Conservation (phyloP, 2,888 invertebrate genomes). For the Lamellibrachia satsuma region DNA sequence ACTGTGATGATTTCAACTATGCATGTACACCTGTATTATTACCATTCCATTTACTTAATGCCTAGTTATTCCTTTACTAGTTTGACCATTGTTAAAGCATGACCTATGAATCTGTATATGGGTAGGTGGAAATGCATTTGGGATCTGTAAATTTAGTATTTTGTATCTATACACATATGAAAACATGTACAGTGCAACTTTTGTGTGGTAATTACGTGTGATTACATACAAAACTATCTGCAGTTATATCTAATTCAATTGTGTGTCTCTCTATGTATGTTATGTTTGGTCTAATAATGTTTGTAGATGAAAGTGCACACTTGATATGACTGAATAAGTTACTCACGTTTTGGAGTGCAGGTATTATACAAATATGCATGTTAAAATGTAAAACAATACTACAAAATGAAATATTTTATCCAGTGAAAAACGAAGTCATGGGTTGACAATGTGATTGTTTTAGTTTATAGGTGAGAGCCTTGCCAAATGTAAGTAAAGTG, state of each 20-base stretch:
- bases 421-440: neutral
- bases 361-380: neutral
- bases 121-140: neutral
- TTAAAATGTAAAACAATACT: neutral
- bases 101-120: neutral
- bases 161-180: neutral
- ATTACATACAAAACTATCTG: neutral
- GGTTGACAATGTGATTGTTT: neutral
- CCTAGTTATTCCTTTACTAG: neutral
- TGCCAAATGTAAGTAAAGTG: neutral
- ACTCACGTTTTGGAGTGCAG: neutral
- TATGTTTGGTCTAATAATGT: slow-evolving; percentile 6
- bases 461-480: neutral
- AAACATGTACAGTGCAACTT: neutral
- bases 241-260: neutral
- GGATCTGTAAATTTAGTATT: neutral
- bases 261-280: neutral
- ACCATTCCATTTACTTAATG: neutral
- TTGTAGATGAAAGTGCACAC: neutral
- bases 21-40: neutral
- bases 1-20: neutral
- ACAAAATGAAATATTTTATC: neutral
- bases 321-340: neutral
- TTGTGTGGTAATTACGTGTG: neutral
- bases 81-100: neutral